Evolutionary conservation across 1,140 invertebrate genomes (phyloP), one percentile per base, ranked within the genome.

Genomic region (Pseudobourletiella spinata): DNA sequence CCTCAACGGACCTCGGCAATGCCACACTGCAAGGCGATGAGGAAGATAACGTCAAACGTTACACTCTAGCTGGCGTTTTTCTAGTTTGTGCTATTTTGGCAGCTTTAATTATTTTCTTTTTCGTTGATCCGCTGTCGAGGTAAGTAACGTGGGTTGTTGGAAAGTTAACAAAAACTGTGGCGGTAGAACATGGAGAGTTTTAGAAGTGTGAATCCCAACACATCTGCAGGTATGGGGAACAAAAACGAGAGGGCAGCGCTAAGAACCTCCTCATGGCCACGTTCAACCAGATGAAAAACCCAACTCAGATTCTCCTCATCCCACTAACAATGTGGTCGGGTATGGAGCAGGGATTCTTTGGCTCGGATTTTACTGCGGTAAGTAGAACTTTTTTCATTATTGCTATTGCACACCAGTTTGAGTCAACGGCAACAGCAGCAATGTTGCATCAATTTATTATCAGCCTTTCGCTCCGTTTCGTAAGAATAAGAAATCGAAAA

Each of bases 241-340:
- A 61, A 46, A 51, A 64, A 22, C 25, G 56, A 46, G 35, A 57
- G 20, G 55, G 22, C 16, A 22, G 22, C 4, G 39, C 22, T 2
- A 20, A 20, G 1, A 39, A 39, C 14, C 42, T 59, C 2, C 32
- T 57, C 22, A 39, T 26, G 20, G 63, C 64, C 26, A 65, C 60
- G 22, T 56, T 50, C 25, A 35, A 39, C 2, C 63, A 58, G 14
- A 64, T 61, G 58, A 61, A 44, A 22, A 60, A 59, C 15, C 86
- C 86, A 0, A 88, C 91, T 71, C 92, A 96, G 72, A 84, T 95
- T 68, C 79, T 98, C 2, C 81, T 98, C 8, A 94, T 97, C 69
- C 92, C 94, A 0, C 85, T 98, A 59, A 98, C 95, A 0, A 77
- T 98, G 30, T 98, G 91, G 84, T 97, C 95, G 71, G 95, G 95